Evolutionary conservation across 2,888 invertebrate species (phyloP).

Genomic region (Glaucopsyche alexis): DNA sequence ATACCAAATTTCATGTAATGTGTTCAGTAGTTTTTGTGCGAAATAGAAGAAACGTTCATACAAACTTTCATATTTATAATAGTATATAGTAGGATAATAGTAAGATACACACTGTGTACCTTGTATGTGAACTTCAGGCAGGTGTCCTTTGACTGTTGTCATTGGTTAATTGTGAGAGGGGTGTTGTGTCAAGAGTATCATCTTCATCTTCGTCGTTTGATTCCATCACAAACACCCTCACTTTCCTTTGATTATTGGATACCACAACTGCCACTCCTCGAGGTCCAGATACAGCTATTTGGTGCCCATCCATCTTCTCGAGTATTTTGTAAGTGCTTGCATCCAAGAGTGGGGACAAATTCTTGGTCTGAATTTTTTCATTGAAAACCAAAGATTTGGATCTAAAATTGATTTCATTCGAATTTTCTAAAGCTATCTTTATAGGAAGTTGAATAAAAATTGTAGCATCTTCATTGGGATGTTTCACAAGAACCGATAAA

Average conservation of each 20-base stretch:
- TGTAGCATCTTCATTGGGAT: slow-evolving; percentile 65
- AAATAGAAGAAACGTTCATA: too few species aligned
- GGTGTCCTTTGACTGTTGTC: slow-evolving; percentile 53
- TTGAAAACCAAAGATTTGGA: slow-evolving; percentile 63
- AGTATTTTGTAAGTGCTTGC: slow-evolving; percentile 78
- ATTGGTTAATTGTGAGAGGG: slow-evolving; percentile 57
- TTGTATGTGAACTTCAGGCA: slow-evolving; percentile 49
- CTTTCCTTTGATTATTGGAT: slow-evolving; percentile 88
- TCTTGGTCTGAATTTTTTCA: slow-evolving; percentile 70
- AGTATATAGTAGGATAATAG: background rate
- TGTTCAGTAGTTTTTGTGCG: too few species aligned
- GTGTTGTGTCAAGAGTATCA: slow-evolving; percentile 71
- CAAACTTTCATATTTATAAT: too few species aligned
- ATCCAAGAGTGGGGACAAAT: slow-evolving; percentile 77
- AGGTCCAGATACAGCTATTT: slow-evolving; percentile 91
- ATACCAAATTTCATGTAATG: too few species aligned
- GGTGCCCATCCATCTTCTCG: slow-evolving; percentile 83
- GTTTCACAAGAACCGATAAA: slow-evolving; percentile 85
- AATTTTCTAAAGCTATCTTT: slow-evolving; percentile 70
- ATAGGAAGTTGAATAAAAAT: slow-evolving; percentile 74
- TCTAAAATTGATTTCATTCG: slow-evolving; percentile 60
- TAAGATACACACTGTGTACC: slow-evolving; percentile 16
- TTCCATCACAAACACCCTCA: slow-evolving; percentile 95
- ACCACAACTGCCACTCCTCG: slow-evolving; percentile 91
- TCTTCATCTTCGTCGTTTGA: slow-evolving; percentile 95